A percentile compares a stretch with the other conserved stretches of the same genome.
Conservation (phyloP, 2,113 vertebrate species). For the Tichodroma muraria region DNA sequence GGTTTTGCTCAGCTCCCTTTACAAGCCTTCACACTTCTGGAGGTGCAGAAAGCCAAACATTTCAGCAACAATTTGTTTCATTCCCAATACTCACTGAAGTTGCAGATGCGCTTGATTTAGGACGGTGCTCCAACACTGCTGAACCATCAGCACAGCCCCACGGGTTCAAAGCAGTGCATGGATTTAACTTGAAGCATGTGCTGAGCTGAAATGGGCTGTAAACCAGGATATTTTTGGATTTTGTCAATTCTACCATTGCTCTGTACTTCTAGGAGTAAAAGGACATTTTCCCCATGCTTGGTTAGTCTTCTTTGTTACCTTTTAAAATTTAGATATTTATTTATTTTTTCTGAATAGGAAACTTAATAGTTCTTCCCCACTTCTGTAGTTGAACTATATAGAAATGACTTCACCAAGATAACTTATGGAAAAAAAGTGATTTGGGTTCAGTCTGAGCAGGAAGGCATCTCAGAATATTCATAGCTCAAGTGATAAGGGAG, state of each 20-base stretch:
- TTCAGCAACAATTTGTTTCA: neutral
- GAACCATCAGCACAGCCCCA: neutral
- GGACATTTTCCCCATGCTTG: neutral
- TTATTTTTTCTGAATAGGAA: neutral
- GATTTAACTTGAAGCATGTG: neutral
- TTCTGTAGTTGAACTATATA: neutral
- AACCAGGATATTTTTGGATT: neutral
- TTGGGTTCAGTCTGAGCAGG: neutral
- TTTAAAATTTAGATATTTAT: neutral
- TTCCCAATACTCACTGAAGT: neutral
- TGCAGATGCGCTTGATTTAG: neutral
- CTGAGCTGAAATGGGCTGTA: neutral
- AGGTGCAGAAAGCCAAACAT: neutral
- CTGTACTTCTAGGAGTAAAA: neutral
- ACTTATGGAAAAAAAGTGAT: neutral
- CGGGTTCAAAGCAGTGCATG: neutral
- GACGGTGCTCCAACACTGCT: neutral
- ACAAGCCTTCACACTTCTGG: neutral
- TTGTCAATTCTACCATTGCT: neutral
- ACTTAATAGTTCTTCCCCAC: neutral
- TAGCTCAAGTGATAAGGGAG: neutral
- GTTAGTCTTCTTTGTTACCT: neutral
- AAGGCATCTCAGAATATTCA: neutral
- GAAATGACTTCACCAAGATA: neutral
- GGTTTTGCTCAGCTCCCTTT: neutral